Conservation (phyloP, 2,113 vertebrate genomes). For the Cottus gobio region DNA sequence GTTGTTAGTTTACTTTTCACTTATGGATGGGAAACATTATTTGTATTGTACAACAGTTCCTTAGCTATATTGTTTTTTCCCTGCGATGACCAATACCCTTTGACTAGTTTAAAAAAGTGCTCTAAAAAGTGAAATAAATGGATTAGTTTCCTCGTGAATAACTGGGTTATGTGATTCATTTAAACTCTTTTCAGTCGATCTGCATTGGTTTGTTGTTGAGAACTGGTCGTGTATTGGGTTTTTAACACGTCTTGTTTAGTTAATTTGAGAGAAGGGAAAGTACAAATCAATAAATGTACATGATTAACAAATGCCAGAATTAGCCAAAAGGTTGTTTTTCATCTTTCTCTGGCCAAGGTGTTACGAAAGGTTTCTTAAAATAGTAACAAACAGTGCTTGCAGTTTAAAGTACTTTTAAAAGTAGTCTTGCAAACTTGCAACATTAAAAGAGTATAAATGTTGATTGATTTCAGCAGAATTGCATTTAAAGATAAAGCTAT, state of each 20-base stretch:
- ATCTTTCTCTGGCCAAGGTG: background rate
- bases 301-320: background rate
- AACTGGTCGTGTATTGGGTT: background rate
- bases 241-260: background rate
- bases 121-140: conserved; percentile 44
- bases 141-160: conserved; percentile 12
- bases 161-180: conserved; percentile 50
- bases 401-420: too few relatives aligned
- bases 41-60: conserved; percentile 20
- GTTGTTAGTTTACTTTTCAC: conserved; percentile 14
- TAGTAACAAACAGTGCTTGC: background rate
- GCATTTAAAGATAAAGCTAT: background rate
- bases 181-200: background rate
- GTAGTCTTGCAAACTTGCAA: too few relatives aligned
- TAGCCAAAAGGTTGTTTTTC: background rate
- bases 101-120: background rate
- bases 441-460: background rate
- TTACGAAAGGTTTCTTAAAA: background rate
- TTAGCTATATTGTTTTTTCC: conserved; percentile 13
- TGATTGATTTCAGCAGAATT: background rate
- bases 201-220: background rate
- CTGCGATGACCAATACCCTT: conserved; percentile 14
- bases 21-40: conserved; percentile 4
- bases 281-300: background rate
- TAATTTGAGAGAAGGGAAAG: background rate